A percentile compares a stretch with the other conserved stretches of the same genome.
phyloP scores from a whole-genome alignment of 2,797 vertebrate species.

The Natrix natrix region DNA sequence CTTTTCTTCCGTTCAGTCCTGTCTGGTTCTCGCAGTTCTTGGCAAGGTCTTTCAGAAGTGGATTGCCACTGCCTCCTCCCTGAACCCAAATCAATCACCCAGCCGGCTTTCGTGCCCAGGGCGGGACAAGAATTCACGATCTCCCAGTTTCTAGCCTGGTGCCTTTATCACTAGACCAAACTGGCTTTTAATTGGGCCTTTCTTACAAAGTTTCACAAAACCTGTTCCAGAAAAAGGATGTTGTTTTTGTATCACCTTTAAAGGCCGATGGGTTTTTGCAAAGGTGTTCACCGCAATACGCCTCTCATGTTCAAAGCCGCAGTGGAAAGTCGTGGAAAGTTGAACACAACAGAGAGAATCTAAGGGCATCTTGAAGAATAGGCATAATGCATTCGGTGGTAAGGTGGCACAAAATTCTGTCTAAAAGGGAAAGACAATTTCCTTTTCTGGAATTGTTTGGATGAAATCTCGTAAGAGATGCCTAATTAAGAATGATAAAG shows the following conservation, averaged over 20 bases:
- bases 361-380: not conserved
- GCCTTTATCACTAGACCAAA: not conserved
- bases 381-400: not conserved
- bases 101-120: not conserved
- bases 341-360: not conserved
- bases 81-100: not conserved
- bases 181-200: not conserved
- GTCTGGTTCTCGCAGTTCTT: not conserved
- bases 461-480: not conserved
- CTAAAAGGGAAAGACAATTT: not conserved
- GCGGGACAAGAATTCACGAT: accelerated
- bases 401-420: not conserved
- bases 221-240: not conserved
- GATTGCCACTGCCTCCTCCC: not conserved
- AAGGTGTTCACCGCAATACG: not conserved
- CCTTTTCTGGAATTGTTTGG: not conserved
- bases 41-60: not conserved
- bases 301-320: not conserved
- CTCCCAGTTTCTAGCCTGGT: not conserved
- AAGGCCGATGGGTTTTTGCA: not conserved
- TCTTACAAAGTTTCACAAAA: not conserved
- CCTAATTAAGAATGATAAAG: not conserved
- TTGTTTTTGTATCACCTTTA: not conserved
- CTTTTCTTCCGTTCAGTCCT: not conserved
- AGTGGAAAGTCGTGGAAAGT: not conserved